Base-by-base conservation (phyloP, 2,797 vertebrate species). In the Oreochromis grahami region DNA sequence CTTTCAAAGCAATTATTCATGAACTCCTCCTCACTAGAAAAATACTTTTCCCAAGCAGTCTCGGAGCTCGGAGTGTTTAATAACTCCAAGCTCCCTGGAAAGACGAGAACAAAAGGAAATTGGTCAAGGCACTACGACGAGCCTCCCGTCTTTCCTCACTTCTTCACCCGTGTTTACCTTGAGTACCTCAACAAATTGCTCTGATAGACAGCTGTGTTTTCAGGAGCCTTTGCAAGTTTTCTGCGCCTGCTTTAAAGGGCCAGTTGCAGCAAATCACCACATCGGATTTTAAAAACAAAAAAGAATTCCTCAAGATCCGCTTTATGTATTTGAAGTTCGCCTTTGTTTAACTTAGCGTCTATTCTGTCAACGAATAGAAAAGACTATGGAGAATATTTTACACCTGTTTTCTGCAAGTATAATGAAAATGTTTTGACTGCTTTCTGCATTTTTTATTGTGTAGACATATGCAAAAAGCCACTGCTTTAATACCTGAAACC, bases 121-220 rank as follows among this genome's bases (percentile, higher is more conserved):
- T 80, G 80, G 85, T 81, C 41, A 52, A 38, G 76, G 72, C 36
- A 82, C 86, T 85, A 86, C 53, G 76, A 84, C 78, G 81, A 80
- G 60, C 58, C 52, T 88, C 15, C 48, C n/a, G 72, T 84, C 70
- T 88, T 81, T 89, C 84, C 86, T 88, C 89, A 50, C 83, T 82
- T 80, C 84, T 82, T 83, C 52, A 74, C 82, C 84, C 1, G 11
- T 74, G 80, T 91, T 92, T 90, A 91, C 86, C 87, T 94, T 91
- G 70, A 88, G 83, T 51, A 74, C 70, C 45, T 74, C 38, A 79
- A 87, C 56, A 26, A 81, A 84, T 76, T 79, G 87, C 58, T 52
- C 87, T 89, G 94, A 94, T 93, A 87, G 88, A 92, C 91, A 90
- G 88, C 87, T 88, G 88, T 91, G 92, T 90, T 94, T 92, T 93